phyloP scores from a whole-genome alignment of 2,888 invertebrate genomes.

The Sepioteuthis lessoniana region DNA sequence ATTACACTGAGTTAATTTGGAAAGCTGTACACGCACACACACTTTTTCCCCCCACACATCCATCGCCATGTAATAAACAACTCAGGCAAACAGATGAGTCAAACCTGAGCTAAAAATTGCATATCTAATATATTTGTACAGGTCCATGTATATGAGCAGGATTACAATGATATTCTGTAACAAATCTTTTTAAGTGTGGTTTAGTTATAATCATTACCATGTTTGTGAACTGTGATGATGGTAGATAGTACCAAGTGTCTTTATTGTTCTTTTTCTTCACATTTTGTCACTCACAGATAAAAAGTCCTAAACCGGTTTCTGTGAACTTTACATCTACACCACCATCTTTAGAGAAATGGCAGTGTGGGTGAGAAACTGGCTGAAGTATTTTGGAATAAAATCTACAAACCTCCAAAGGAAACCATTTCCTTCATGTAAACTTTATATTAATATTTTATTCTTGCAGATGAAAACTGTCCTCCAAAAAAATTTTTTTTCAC shows the following conservation, averaged over 20 bases:
- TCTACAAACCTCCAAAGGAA: constrained; percentile 43
- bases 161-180: constrained; percentile 44
- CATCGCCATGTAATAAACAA: constrained; percentile 43
- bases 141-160: constrained; percentile 38
- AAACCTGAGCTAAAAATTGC: constrained; percentile 44
- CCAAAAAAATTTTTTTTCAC: constrained; percentile 20
- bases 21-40: constrained; percentile 45
- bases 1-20: constrained; percentile 48
- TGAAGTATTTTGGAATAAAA: constrained; percentile 45
- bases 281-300: background rate
- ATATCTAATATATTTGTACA: constrained; percentile 47
- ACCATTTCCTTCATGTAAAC: background rate
- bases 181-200: constrained; percentile 1
- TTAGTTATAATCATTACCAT: background rate
- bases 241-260: background rate
- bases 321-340: constrained; percentile 41
- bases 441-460: background rate
- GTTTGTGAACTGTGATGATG: background rate
- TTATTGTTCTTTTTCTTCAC: background rate
- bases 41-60: background rate
- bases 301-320: constrained; percentile 44
- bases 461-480: constrained; percentile 39
- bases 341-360: constrained; percentile 39
- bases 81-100: background rate
- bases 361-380: constrained; percentile 43